These are phyloP conservation scores for Toxotes jaculatrix DNA, from an alignment of 2,113 vertebrate genomes.

Conservation along the genomic window DNA sequence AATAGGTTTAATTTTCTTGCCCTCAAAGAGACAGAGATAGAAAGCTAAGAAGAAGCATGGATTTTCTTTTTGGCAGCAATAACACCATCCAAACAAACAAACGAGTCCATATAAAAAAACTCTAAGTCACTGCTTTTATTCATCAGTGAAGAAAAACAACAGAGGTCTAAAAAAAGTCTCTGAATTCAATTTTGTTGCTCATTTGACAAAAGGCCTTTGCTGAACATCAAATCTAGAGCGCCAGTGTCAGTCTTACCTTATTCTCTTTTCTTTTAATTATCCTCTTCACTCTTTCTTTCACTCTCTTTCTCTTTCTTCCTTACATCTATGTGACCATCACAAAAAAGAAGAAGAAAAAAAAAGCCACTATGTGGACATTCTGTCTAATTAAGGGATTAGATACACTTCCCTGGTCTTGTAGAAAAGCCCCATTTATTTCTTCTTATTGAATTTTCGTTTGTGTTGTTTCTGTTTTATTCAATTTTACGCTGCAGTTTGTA, in stretches of 20 bases:
- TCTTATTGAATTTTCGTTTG: constrained; percentile 74
- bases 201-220: constrained; percentile 12
- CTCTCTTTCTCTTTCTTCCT: neutral
- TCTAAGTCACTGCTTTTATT: constrained; percentile 26
- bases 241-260: neutral
- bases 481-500: constrained; percentile 72
- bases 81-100: constrained; percentile 6
- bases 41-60: neutral
- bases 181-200: constrained; percentile 11
- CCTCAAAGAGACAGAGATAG: constrained; percentile 3
- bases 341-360: constrained; percentile 29
- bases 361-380: constrained; percentile 57
- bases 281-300: neutral
- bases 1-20: neutral
- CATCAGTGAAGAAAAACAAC: constrained; percentile 20
- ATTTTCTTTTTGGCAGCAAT: neutral
- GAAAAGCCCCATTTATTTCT: constrained; percentile 77
- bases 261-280: constrained; percentile 25
- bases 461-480: constrained; percentile 76
- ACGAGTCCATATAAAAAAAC: constrained; percentile 5
- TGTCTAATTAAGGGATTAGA: constrained; percentile 78
- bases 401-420: constrained; percentile 65
- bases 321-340: constrained; percentile 44
- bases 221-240: constrained; percentile 23
- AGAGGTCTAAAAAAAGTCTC: neutral